Base-by-base conservation (phyloP, 1,140 invertebrate genomes). In the Dolichoris vasculosae region DNA sequence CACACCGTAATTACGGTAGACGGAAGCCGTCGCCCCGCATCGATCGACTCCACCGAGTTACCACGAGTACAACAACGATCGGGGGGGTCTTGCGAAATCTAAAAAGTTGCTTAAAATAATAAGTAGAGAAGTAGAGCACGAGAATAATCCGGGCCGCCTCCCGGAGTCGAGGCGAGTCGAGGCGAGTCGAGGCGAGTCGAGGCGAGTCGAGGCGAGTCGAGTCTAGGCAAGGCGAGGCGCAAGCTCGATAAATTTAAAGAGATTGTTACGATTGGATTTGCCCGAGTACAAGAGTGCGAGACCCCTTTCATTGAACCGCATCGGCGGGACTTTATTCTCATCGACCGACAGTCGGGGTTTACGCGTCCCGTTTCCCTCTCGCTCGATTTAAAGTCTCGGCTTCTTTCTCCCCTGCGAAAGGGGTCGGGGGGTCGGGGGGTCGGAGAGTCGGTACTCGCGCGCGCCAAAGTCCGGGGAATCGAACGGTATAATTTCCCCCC, bases 401-500 rank as follows among this genome's bases (percentile, higher is more conserved):
- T 40, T 64, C 6, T 63, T 48, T 80, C n/a, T n/a, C n/a, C n/a
- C n/a, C n/a, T n/a, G n/a, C 26, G 78, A 78, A 55, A 59, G n/a
- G 76, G 76, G 15, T 78, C 48, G 43, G 26, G 51, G 17, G n/a
- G n/a, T n/a, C n/a, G n/a, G n/a, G n/a, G n/a, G n/a, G n/a, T n/a
- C n/a, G n/a, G n/a, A n/a, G n/a, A n/a, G n/a, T n/a, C 15, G 48
- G 48, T 8, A 17, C 6, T 51, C 7, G 2, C 8, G 48, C 48
- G 48, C 48, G 15, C 48, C 48, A 51, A 9, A 2, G 48, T 3
- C 13, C 55, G 23, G 23, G 26, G 23, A 59, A 23, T 26, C 55
- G 87, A 89, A 91, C 88, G 89, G 90, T 90, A 87, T 88, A 90
- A 92, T 91, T 92, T 89, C 83, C 86, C 87, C 86, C n/a, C n/a